These are phyloP conservation scores for Parazoanthus atlanticus DNA, from an alignment of 92 coral and sea anemone species.

Conservation along the genomic window DNA sequence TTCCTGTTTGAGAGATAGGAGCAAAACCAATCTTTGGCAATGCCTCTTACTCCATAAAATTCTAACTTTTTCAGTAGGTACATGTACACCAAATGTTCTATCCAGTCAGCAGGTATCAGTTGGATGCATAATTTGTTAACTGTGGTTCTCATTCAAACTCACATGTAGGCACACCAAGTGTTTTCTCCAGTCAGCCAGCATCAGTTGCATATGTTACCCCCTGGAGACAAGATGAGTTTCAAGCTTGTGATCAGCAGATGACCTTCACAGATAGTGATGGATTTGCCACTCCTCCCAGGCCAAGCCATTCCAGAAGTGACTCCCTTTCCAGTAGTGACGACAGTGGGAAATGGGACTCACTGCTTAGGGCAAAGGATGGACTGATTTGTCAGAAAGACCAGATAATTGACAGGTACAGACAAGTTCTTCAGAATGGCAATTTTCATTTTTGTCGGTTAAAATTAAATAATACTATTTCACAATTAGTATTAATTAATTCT, in stretches of 20 bases:
- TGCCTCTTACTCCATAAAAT: too few species aligned
- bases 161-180: conserved; percentile 22
- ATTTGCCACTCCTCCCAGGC: conserved; percentile 56
- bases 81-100: too few species aligned
- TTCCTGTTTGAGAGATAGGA: too few species aligned
- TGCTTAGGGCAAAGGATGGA: conserved; percentile 84
- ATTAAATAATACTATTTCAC: background rate
- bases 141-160: background rate
- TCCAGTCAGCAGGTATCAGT: too few species aligned
- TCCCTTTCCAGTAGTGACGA: conserved; percentile 72
- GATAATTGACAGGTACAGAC: conserved; percentile 74
- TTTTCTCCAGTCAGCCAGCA: conserved; percentile 29
- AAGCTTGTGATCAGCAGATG: conserved; percentile 34
- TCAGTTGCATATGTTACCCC: conserved; percentile 72
- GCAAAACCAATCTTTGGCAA: too few species aligned
- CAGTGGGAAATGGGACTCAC: conserved; percentile 74
- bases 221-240: conserved; percentile 51
- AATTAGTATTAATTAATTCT: background rate
- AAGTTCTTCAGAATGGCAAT: background rate
- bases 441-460: background rate
- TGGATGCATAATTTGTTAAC: too few species aligned
- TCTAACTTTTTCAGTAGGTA: too few species aligned
- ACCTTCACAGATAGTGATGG: conserved; percentile 51
- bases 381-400: conserved; percentile 83
- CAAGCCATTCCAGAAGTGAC: conserved; percentile 62